Base-by-base conservation (phyloP, 2,888 invertebrate genomes). In the Rhabditoides inermis region DNA sequence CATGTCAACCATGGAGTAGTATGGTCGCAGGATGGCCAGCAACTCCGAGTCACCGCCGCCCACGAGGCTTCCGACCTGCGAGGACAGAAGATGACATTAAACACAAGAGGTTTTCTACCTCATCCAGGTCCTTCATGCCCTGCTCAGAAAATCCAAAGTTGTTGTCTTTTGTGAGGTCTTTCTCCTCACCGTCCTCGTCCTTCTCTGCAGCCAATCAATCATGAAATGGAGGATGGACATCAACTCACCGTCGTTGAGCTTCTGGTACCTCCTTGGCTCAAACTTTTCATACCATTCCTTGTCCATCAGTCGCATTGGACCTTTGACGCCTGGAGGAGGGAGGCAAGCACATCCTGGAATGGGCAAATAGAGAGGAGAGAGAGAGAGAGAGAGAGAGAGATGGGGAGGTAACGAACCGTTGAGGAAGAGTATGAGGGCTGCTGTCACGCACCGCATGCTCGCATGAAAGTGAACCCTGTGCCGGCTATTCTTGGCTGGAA, bases 1-100 rank as follows among this genome's bases (percentile, higher is more conserved):
- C 70, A 70, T 70, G 44, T 70, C 70, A 3, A 68, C 63, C 63
- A 70, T 68, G 15, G 69, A 68, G 47, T 70, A 70, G 52, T 67
- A 70, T 7, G 70, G 70, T n/a, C 70, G 55, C 2, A 70, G 62
- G 39, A 70, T 61, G 25, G 60, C 58, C 32, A 65, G 57, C 37
- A 65, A 57, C 37, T 69, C 70, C 2, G 70, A 63, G 45, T 66
- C 66, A 26, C 63, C 69, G 23, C 66, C 66, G 22, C 70, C 70
- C 39, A 69, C 69, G 15, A 70, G 58, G 22, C 58, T 58, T 32
- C 68, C 66, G 37, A 67, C 64, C 63, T 65, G 42, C 15, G 40
- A n/a, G 20, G 40, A n/a, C 20, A n/a, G 10, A 12, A 40, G 40
- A n/a, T n/a, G 18, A n/a, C 2, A 40, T 6, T 25, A 18, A 15